A percentile compares a stretch with the other conserved stretches of the same genome.
phyloP scores from a whole-genome alignment of 2,888 invertebrate species.

The Antitype chi region DNA sequence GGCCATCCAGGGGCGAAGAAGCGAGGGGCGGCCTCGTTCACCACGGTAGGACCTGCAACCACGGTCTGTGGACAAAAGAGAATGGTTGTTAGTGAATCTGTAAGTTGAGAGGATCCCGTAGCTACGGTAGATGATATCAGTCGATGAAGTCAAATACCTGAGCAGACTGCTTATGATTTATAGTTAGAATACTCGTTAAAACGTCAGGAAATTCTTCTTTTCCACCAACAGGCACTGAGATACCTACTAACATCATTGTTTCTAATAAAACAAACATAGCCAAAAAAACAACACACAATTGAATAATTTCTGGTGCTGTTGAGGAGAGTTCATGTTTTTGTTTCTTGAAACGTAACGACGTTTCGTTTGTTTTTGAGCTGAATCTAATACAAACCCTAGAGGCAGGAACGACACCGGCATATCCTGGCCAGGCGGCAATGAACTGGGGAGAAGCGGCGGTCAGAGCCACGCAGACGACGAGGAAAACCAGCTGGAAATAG shows the following conservation, averaged over 20 bases:
- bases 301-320: background rate
- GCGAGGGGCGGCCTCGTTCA: slow-evolving; percentile 76
- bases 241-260: background rate
- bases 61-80: slow-evolving; percentile 76
- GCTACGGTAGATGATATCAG: background rate
- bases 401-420: slow-evolving; percentile 60
- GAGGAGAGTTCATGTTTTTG: background rate
- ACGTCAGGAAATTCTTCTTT: background rate
- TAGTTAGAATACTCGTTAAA: background rate
- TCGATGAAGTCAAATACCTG: background rate
- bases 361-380: too few species aligned
- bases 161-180: background rate
- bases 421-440: slow-evolving; percentile 74
- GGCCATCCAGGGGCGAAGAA: slow-evolving; percentile 76
- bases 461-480: slow-evolving; percentile 84
- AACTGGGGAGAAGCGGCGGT: slow-evolving; percentile 84
- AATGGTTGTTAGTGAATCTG: background rate
- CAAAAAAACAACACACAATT: background rate
- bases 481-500: slow-evolving; percentile 80
- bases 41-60: slow-evolving; percentile 85
- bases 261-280: background rate
- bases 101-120: background rate
- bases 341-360: too few species aligned
- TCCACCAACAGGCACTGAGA: background rate
- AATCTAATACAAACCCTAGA: slow-evolving; percentile 74